These are phyloP conservation scores for Mactromeris polynyma DNA, from an alignment of 2,888 invertebrate genomes.

Conservation along the genomic window DNA sequence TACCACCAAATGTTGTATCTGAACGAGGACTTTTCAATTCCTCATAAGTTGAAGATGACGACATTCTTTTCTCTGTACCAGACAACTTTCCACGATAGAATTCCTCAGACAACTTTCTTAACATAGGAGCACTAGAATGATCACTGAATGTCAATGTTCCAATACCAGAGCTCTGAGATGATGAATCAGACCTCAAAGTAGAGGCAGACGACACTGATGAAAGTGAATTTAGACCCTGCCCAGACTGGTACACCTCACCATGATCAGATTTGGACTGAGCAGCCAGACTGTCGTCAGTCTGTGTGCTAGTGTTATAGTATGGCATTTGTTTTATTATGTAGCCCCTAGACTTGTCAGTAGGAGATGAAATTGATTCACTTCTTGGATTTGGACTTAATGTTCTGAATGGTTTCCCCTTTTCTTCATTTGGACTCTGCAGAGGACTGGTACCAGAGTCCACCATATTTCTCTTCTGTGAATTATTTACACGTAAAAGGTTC, in stretches of 20 bases:
- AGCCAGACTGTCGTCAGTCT: slow-evolving; percentile 77
- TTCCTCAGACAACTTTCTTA: slow-evolving; percentile 83
- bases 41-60: slow-evolving; percentile 76
- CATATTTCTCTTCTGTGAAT: slow-evolving; percentile 51
- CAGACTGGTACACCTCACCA: slow-evolving; percentile 72
- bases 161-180: slow-evolving; percentile 67
- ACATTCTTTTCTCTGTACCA: slow-evolving; percentile 72
- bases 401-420: slow-evolving; percentile 47
- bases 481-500: slow-evolving; percentile 42
- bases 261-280: slow-evolving; percentile 47
- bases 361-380: slow-evolving; percentile 45
- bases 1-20: slow-evolving; percentile 73
- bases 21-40: slow-evolving; percentile 71
- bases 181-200: slow-evolving; percentile 54
- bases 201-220: slow-evolving; percentile 47
- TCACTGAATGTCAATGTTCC: slow-evolving; percentile 69
- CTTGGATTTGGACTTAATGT: slow-evolving; percentile 56
- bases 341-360: slow-evolving; percentile 60
- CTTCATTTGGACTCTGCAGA: slow-evolving; percentile 68
- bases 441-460: slow-evolving; percentile 73
- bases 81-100: slow-evolving; percentile 77
- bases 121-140: slow-evolving; percentile 78
- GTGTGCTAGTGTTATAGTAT: slow-evolving; percentile 85
- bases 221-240: slow-evolving; percentile 57
- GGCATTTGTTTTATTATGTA: slow-evolving; percentile 81